phyloP scores from a whole-genome alignment of 2,888 invertebrate genomes.

The Linnaemya tessellans region DNA sequence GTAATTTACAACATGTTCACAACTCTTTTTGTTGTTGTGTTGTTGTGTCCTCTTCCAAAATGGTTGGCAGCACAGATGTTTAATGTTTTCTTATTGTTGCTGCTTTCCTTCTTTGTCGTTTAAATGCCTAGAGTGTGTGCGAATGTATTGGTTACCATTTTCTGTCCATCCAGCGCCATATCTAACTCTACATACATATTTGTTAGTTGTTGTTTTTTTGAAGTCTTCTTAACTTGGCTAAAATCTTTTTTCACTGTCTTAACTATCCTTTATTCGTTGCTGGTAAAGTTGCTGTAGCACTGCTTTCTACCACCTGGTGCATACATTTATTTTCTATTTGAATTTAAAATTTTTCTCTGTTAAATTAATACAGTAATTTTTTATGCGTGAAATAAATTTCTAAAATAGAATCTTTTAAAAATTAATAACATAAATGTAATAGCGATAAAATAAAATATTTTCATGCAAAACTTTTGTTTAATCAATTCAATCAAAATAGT shows the following conservation, averaged over 20 bases:
- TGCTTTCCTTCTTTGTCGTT: conserved; percentile 13
- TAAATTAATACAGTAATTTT: background rate
- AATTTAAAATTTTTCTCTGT: background rate
- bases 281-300: conserved; percentile 5
- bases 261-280: conserved; percentile 32
- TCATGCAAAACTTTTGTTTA: too few relatives aligned
- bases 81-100: conserved; percentile 53
- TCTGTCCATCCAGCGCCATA: conserved; percentile 41
- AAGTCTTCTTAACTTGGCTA: conserved; percentile 5
- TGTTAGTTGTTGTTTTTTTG: background rate
- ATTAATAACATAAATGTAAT: background rate
- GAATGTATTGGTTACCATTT: conserved; percentile 15
- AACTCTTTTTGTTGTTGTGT: conserved; percentile 54
- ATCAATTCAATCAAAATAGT: too few relatives aligned
- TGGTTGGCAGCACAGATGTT: conserved; percentile 76
- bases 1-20: conserved; percentile 73
- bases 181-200: conserved; percentile 2
- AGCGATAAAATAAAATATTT: too few relatives aligned
- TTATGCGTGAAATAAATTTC: background rate
- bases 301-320: conserved; percentile 41
- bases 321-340: conserved; percentile 25
- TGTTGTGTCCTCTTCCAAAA: conserved; percentile 78
- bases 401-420: background rate
- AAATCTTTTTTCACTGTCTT: conserved; percentile 17
- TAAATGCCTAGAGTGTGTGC: background rate